Evolutionary conservation across 1,140 invertebrate species (phyloP).

Genomic region (Semibalanus balanoides): DNA sequence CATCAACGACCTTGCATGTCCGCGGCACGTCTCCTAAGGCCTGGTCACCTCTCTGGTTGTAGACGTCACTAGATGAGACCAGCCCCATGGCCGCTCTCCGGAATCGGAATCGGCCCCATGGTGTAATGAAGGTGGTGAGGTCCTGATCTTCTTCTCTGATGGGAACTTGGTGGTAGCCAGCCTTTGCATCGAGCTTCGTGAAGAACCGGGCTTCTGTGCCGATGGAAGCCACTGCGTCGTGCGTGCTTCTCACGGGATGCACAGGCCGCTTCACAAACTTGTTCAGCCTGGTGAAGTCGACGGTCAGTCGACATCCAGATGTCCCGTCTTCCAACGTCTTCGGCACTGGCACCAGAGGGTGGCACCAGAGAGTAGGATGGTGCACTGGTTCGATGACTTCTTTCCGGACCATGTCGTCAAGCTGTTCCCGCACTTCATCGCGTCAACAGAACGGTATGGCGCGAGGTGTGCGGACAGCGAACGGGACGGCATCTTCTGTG

Average conservation of each 20-base stretch:
- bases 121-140: slow-evolving; percentile 24
- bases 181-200: slow-evolving; percentile 22
- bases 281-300: slow-evolving; percentile 27
- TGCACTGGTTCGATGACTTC: background rate
- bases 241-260: slow-evolving; percentile 21
- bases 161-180: slow-evolving; percentile 25
- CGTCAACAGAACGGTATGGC: background rate
- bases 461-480: slow-evolving; percentile 4
- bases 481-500: background rate
- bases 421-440: background rate
- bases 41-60: slow-evolving; percentile 3
- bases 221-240: slow-evolving; percentile 15
- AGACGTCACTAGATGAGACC: slow-evolving; percentile 6
- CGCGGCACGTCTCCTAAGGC: slow-evolving; percentile 4
- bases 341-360: slow-evolving; percentile 16
- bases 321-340: slow-evolving; percentile 6
- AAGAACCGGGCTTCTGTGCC: slow-evolving; percentile 10
- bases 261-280: slow-evolving; percentile 19
- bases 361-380: slow-evolving; percentile 7
- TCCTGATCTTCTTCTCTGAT: slow-evolving; percentile 20
- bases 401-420: background rate
- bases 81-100: slow-evolving; percentile 24
- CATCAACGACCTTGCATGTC: slow-evolving; percentile 4
- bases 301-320: slow-evolving; percentile 16
- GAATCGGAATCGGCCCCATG: slow-evolving; percentile 24